These are phyloP conservation scores for Cyphomyrus plagiostoma DNA, from an alignment of 2,113 vertebrate species.

Conservation along the genomic window DNA sequence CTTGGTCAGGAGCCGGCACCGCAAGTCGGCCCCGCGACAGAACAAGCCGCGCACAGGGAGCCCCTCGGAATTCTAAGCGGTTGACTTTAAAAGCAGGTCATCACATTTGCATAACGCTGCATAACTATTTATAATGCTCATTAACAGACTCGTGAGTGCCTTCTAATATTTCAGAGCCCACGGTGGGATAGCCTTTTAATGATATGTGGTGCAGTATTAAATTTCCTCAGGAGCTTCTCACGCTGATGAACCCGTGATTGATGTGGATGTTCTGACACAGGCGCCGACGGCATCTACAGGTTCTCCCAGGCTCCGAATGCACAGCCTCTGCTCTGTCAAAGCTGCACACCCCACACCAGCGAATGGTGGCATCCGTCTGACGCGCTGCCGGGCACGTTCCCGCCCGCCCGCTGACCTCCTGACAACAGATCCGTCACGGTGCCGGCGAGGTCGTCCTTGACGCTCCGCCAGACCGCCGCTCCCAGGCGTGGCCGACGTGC, in stretches of 20 bases:
- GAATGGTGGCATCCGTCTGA: neutral
- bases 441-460: constrained; percentile 30
- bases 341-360: neutral
- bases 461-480: neutral
- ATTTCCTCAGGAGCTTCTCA: constrained; percentile 18
- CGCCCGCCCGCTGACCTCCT: constrained; percentile 8
- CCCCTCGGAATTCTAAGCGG: neutral
- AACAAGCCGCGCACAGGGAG: neutral
- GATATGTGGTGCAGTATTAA: constrained; percentile 14
- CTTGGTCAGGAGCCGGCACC: neutral
- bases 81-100: constrained; percentile 14
- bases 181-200: constrained; percentile 21
- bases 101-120: constrained; percentile 22
- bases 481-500: neutral
- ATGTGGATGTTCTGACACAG: constrained; percentile 14
- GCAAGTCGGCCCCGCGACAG: neutral
- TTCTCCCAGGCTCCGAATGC: neutral
- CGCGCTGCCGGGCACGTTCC: neutral
- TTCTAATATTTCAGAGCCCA: constrained; percentile 18
- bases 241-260: constrained; percentile 22
- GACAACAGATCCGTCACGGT: constrained; percentile 40
- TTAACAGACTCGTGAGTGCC: constrained; percentile 20
- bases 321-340: neutral
- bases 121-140: constrained; percentile 28
- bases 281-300: neutral